Evolutionary conservation across 2,888 invertebrate species (phyloP).

Genomic region (Tachina lurida): DNA sequence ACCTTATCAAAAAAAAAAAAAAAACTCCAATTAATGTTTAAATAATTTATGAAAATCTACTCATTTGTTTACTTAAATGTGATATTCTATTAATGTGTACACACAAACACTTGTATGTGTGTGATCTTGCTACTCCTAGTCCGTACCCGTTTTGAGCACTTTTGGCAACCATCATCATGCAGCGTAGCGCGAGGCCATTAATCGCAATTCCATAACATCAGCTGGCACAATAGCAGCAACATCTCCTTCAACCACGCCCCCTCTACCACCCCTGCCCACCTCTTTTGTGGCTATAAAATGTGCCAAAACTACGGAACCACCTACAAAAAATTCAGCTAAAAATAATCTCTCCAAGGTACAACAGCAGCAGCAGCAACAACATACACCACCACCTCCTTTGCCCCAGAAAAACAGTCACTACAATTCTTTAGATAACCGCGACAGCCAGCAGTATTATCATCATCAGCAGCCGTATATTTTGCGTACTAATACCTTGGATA

Average conservation of each 20-base stretch:
- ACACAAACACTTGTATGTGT: constrained; percentile 60
- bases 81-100: constrained; percentile 45
- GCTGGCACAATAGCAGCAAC: constrained; percentile 75
- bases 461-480: constrained; percentile 71
- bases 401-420: constrained; percentile 79
- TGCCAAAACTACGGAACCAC: constrained; percentile 68
- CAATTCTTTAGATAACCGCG: constrained; percentile 78
- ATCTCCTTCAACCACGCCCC: constrained; percentile 76
- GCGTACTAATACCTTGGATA: constrained; percentile 77
- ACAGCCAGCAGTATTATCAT: constrained; percentile 71
- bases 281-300: constrained; percentile 78
- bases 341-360: constrained; percentile 74
- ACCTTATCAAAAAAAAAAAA: constrained; percentile 13
- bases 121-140: constrained; percentile 75
- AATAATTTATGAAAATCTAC: constrained; percentile 59
- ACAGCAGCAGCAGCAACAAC: constrained; percentile 68
- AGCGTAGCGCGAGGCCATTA: constrained; percentile 82
- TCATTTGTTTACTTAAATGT: constrained; percentile 53
- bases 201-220: constrained; percentile 73
- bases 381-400: constrained; percentile 76
- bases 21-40: constrained; percentile 53
- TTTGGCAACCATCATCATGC: constrained; percentile 83
- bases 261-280: constrained; percentile 79
- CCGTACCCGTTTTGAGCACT: constrained; percentile 83
- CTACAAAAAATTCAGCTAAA: constrained; percentile 75